These are phyloP conservation scores for Laspeyria flexula DNA, from an alignment of 2,888 invertebrate species.

Conservation along the genomic window DNA sequence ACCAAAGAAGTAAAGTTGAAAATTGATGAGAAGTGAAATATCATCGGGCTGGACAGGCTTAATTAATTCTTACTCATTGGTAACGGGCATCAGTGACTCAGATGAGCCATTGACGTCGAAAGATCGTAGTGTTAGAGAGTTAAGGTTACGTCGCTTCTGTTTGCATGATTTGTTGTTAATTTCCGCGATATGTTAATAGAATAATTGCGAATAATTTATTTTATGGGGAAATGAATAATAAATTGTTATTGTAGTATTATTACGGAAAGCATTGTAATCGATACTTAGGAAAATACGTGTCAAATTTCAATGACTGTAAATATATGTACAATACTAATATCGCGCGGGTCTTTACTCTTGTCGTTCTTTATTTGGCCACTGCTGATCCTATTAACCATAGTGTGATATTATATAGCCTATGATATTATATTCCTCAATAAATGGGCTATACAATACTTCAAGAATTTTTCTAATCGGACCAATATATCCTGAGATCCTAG, in stretches of 20 bases:
- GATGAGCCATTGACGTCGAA: constrained; percentile 47
- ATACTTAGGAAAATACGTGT: not conserved
- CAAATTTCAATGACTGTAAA: not conserved
- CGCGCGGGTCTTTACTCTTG: too few relatives aligned
- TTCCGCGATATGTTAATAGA: constrained; percentile 18
- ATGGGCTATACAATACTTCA: too few relatives aligned
- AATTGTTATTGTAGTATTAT: constrained; percentile 1
- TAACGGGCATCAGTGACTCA: constrained; percentile 78
- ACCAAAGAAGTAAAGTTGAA: constrained; percentile 46
- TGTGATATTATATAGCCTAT: too few relatives aligned
- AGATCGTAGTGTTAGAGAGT: constrained; percentile 26
- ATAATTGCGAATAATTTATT: constrained; percentile 19
- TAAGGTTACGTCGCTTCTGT: constrained; percentile 28
- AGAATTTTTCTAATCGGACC: too few relatives aligned
- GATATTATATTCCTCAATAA: too few relatives aligned
- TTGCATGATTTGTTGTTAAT: constrained; percentile 20
- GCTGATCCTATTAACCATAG: too few relatives aligned
- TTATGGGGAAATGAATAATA: constrained; percentile 13
- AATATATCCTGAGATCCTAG: too few relatives aligned
- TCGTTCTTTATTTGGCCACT: too few relatives aligned
- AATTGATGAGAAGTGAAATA: constrained; percentile 43
- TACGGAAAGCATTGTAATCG: not conserved
- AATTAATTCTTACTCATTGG: constrained; percentile 82
- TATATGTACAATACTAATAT: too few relatives aligned
- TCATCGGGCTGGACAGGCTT: constrained; percentile 68